phyloP scores from a whole-genome alignment of 2,113 vertebrate genomes.

The Ondatra zibethicus region DNA sequence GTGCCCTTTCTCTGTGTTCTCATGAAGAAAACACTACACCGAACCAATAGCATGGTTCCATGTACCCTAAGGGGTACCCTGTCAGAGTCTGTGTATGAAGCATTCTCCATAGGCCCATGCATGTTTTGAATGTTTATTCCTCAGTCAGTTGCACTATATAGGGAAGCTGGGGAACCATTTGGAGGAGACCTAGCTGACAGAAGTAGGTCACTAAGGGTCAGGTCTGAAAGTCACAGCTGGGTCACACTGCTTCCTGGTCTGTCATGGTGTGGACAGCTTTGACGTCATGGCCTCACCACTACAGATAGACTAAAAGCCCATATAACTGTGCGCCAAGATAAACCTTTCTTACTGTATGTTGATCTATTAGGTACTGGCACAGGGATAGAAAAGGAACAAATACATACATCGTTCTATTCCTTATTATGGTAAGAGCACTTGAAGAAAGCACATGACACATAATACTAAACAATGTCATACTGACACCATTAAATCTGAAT shows the following conservation, averaged over 20 bases:
- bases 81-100: background rate
- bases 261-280: background rate
- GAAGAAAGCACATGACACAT: background rate
- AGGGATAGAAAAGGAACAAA: background rate
- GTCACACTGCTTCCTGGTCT: background rate
- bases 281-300: background rate
- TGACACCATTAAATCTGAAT: background rate
- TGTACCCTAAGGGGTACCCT: background rate
- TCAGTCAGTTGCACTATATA: background rate
- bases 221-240: background rate
- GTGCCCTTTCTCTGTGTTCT: background rate
- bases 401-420: background rate
- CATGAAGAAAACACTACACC: background rate
- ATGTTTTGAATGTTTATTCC: background rate
- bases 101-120: no score
- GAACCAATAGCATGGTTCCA: background rate
- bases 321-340: background rate
- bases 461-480: background rate
- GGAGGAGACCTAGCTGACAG: background rate
- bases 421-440: background rate
- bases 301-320: background rate
- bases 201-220: background rate
- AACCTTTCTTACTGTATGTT: background rate
- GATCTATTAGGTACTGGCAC: background rate
- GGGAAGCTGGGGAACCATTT: background rate